Evolutionary conservation across 2,113 vertebrate species (phyloP), one percentile per base, ranked within the genome.

Genomic region (Atrichornis clamosus): DNA sequence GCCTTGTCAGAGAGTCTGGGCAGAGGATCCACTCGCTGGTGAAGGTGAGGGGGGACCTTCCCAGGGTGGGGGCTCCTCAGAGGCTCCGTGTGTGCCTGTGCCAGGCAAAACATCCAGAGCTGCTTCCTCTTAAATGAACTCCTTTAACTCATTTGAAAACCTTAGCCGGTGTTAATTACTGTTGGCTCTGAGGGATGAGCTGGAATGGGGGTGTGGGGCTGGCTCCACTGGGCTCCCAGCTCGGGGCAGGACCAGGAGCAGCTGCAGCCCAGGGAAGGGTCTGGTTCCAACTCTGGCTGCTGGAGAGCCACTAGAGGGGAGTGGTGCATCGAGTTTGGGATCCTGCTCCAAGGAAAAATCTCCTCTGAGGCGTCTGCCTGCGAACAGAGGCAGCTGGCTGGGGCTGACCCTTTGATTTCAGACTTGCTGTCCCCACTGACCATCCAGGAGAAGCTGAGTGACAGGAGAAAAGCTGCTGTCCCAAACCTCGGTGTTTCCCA

Each of bases 1-100:
- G 9, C 87, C 96, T 98, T 11, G 96, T 99, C 77, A 96, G 68
- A 30, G 97, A 98, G 37, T 98, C 98, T 0, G 99, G 99, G 42
- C 96, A 97, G 26, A 99, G 98, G 96, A 98, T 99, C 73, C 99
- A 99, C 83, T 89, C 91, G 2, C 97, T 99, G 41, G 63, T 99
- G 23, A 95, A 99, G 98, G 99, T 99, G 95, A 94, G 69, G 15
- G 33, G 65, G 46, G 13, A 59, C 41, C n/a, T 55, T 15, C 20
- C 24, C 7, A 15, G 68, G 5, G 7, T 37, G 30, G 47, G 33
- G 37, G 12, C 53, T 62, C 18, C 76, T 60, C 28, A 2, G 10
- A 23, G 68, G 49, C 63, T 93, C 41, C 13, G 0, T 32, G 62
- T 44, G 33, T 78, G 26, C 50, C 33, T 72, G 46, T 0, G 0